These are phyloP conservation scores for Lordiphosa clarofinis DNA, from an alignment of 1,140 invertebrate genomes.

Conservation along the genomic window DNA sequence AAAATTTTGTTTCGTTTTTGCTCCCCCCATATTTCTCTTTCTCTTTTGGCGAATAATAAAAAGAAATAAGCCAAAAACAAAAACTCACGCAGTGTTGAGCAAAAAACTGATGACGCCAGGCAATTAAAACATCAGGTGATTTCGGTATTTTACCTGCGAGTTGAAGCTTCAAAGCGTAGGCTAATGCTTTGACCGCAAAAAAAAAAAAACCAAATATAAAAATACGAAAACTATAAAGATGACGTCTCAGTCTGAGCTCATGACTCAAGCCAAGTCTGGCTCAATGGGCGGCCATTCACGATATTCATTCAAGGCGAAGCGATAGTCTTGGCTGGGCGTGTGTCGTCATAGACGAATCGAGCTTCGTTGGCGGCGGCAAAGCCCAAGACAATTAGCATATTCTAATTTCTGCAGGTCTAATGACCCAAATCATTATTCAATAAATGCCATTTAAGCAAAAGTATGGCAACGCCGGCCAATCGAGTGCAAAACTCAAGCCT, in stretches of 20 bases:
- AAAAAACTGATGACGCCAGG: slow-evolving; percentile 57
- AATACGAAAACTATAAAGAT: slow-evolving; percentile 33
- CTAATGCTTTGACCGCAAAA: slow-evolving; percentile 24
- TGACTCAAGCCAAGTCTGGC: slow-evolving; percentile 24
- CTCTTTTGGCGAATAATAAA: slow-evolving; percentile 12
- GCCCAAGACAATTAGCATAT: slow-evolving; percentile 66
- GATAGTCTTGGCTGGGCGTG: slow-evolving; percentile 16
- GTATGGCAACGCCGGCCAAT: slow-evolving; percentile 50
- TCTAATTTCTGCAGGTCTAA: slow-evolving; percentile 60
- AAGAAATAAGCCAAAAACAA: background rate
- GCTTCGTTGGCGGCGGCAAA: slow-evolving; percentile 19
- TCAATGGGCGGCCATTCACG: slow-evolving; percentile 41
- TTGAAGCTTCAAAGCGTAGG: slow-evolving; percentile 22
- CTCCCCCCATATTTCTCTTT: slow-evolving; percentile 7
- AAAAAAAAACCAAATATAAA: slow-evolving; percentile 17
- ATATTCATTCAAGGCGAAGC: slow-evolving; percentile 54
- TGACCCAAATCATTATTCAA: slow-evolving; percentile 62
- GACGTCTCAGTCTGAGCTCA: slow-evolving; percentile 41
- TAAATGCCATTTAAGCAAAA: slow-evolving; percentile 50
- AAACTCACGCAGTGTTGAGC: slow-evolving; percentile 2
- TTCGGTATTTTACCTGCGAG: slow-evolving; percentile 48
- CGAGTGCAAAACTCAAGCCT: slow-evolving; percentile 48
- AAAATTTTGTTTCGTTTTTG: slow-evolving; percentile 4
- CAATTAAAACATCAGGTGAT: slow-evolving; percentile 77
- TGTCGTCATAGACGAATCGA: slow-evolving; percentile 44